A percentile compares a stretch with the other conserved stretches of the same genome.
Conservation (phyloP, 2,888 invertebrate genomes). For the Candidula unifasciata region DNA sequence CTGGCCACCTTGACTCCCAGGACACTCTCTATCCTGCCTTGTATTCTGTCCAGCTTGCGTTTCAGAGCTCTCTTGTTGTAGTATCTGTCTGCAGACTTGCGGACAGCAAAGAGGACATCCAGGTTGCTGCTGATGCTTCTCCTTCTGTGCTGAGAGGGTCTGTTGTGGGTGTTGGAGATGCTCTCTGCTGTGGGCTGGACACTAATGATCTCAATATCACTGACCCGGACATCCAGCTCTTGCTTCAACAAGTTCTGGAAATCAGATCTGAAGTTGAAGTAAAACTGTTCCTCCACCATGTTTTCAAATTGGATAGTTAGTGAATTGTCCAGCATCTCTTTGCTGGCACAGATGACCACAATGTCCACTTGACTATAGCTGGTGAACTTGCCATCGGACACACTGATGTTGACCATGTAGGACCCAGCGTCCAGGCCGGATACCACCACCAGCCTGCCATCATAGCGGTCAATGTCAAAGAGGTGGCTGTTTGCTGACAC, state of each 20-base stretch:
- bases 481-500: conserved; percentile 81
- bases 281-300: conserved; percentile 89
- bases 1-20: conserved; percentile 84
- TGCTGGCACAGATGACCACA: conserved; percentile 87
- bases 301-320: conserved; percentile 90
- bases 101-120: conserved; percentile 92
- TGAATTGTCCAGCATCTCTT: conserved; percentile 91
- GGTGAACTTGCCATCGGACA: conserved; percentile 80
- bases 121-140: conserved; percentile 80
- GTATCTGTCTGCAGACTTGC: conserved; percentile 79
- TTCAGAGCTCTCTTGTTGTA: conserved; percentile 80
- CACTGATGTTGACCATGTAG: conserved; percentile 83
- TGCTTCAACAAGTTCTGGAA: conserved; percentile 89
- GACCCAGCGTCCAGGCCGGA: conserved; percentile 83
- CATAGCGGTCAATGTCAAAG: conserved; percentile 87
- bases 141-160: conserved; percentile 43
- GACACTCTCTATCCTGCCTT: conserved; percentile 84
- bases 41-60: conserved; percentile 80
- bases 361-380: conserved; percentile 84
- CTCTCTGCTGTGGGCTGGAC: conserved; percentile 82
- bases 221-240: conserved; percentile 85
- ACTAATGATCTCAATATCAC: conserved; percentile 91
- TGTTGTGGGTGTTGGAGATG: conserved; percentile 17
- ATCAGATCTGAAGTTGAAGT: conserved; percentile 89
- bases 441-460: conserved; percentile 89